Percentiles rank a stretch among this genome's conserved stretches.
Evolutionary conservation across 2,113 vertebrate genomes (phyloP).

Genomic region (Donacobius atricapilla): DNA sequence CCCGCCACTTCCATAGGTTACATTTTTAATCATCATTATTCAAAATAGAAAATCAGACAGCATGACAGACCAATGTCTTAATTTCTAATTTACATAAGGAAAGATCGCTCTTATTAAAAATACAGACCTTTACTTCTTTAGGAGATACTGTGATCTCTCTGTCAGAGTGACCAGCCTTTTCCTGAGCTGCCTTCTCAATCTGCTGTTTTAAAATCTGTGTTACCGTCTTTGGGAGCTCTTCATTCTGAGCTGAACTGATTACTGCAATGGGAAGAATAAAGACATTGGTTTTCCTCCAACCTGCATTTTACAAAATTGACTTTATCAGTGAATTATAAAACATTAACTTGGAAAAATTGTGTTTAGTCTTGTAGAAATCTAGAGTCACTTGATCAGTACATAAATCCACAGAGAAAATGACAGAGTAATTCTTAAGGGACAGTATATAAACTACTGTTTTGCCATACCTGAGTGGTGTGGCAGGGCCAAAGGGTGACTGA

Average conservation of each 20-base stretch:
- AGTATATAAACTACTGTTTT: neutral
- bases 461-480: neutral
- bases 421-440: neutral
- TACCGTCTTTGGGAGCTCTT: conserved; percentile 86
- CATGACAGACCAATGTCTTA: neutral
- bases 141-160: conserved; percentile 65
- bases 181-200: conserved; percentile 89
- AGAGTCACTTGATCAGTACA: neutral
- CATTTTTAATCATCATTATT: neutral
- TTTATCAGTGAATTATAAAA: neutral
- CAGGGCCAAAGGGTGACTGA: neutral
- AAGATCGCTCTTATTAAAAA: neutral
- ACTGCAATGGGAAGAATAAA: conserved; percentile 49
- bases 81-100: neutral
- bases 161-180: conserved; percentile 55
- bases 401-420: neutral
- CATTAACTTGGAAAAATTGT: neutral
- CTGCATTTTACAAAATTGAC: neutral
- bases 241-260: conserved; percentile 75
- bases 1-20: neutral
- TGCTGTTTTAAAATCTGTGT: conserved; percentile 87
- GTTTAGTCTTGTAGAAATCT: neutral
- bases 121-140: conserved; percentile 85
- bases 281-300: neutral
- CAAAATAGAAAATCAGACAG: neutral